A percentile compares a stretch with the other conserved stretches of the same genome.
phyloP scores from a whole-genome alignment of 1,140 invertebrate genomes.

The Eupristina koningsbergeri region DNA sequence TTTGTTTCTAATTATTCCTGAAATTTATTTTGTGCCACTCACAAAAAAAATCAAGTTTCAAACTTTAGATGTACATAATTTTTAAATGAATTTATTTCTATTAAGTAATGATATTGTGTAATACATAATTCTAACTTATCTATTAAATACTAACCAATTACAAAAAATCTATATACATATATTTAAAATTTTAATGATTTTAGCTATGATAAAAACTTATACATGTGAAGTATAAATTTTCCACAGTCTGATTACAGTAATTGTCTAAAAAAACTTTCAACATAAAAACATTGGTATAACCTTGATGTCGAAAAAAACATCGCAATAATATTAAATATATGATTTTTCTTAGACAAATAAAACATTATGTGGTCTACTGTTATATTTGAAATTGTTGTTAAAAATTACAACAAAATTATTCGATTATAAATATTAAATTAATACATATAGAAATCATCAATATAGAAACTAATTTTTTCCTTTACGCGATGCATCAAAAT shows the following conservation, averaged over 20 bases:
- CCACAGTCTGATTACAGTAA: constrained; percentile 12
- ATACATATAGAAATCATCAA: too few species aligned
- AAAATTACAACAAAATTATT: too few species aligned
- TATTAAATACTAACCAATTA: not conserved
- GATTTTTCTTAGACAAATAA: not conserved
- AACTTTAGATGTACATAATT: too few species aligned
- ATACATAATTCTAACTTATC: not conserved
- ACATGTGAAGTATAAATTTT: constrained; percentile 14
- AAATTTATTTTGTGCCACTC: too few species aligned
- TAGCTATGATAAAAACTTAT: not conserved
- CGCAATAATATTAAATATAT: not conserved
- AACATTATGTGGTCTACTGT: not conserved
- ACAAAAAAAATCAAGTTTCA: too few species aligned
- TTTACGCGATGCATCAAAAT: too few species aligned
- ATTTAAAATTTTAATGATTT: not conserved
- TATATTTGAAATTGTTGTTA: not conserved
- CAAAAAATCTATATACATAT: not conserved
- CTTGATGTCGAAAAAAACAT: not conserved
- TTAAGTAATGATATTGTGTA: not conserved
- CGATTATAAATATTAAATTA: too few species aligned
- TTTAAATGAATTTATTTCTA: not conserved
- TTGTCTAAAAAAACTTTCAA: constrained; percentile 5
- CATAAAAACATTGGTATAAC: not conserved
- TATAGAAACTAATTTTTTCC: too few species aligned
- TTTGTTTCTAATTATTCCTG: too few species aligned